These are phyloP conservation scores for Callipepla californica DNA, from an alignment of 2,113 vertebrate genomes.

Conservation along the genomic window DNA sequence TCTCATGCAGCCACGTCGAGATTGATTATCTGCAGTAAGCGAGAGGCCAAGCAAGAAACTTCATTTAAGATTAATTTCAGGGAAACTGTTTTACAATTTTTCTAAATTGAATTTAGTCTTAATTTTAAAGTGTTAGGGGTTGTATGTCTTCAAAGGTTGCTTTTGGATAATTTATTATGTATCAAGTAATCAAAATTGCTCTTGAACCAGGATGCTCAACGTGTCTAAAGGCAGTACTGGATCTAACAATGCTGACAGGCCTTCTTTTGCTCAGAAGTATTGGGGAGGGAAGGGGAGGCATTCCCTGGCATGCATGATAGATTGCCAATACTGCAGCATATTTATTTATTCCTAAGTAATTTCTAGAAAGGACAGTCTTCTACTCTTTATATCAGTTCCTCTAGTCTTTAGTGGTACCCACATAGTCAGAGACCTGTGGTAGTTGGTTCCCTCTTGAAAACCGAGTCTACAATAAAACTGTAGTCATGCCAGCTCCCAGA, in stretches of 20 bases:
- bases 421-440: background rate
- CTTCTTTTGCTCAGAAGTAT: background rate
- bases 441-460: background rate
- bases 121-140: slow-evolving; percentile 73
- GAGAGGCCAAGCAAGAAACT: slow-evolving; percentile 70
- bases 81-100: slow-evolving; percentile 74
- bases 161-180: slow-evolving; percentile 73
- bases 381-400: background rate
- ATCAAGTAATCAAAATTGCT: slow-evolving; percentile 51
- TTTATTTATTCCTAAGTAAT: background rate
- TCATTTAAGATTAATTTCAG: slow-evolving; percentile 78
- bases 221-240: background rate
- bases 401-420: background rate
- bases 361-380: background rate
- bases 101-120: slow-evolving; percentile 77
- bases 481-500: background rate
- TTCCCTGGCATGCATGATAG: background rate
- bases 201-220: slow-evolving; percentile 3
- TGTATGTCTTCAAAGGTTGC: slow-evolving; percentile 67
- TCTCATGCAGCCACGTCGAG: slow-evolving; percentile 34
- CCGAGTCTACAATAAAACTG: background rate
- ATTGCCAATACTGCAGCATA: background rate
- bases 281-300: background rate
- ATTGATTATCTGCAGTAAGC: slow-evolving; percentile 72
- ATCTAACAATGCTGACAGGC: background rate